phyloP scores from a whole-genome alignment of 2,888 invertebrate genomes.

The Monoplex corrugatus region DNA sequence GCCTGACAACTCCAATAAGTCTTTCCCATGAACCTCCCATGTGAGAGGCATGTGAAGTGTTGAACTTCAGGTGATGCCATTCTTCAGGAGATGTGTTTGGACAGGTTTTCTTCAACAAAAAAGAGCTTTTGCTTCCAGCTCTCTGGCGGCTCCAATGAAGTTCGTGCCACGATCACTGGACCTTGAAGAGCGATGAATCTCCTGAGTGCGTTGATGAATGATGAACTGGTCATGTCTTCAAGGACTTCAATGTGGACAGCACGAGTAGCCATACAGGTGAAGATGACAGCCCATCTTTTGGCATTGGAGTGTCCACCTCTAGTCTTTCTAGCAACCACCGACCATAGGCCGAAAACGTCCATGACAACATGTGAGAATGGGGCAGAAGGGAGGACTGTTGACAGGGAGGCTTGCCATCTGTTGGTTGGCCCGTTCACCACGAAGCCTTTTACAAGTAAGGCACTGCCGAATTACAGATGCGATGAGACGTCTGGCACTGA shows the following conservation, averaged over 20 bases:
- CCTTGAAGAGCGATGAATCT: slow-evolving; percentile 57
- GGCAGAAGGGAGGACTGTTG: slow-evolving; percentile 51
- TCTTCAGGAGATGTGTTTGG: slow-evolving; percentile 37
- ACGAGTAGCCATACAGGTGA: slow-evolving; percentile 58
- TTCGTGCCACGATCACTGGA: slow-evolving; percentile 57
- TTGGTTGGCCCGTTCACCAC: slow-evolving; percentile 51
- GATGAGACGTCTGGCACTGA: slow-evolving; percentile 55
- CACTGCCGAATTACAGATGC: slow-evolving; percentile 53
- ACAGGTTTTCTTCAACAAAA: slow-evolving; percentile 54
- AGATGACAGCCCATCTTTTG: slow-evolving; percentile 60
- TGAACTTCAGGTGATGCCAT: slow-evolving; percentile 56
- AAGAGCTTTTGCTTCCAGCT: slow-evolving; percentile 46
- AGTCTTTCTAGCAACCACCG: slow-evolving; percentile 53
- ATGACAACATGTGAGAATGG: slow-evolving; percentile 57
- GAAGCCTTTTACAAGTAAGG: slow-evolving; percentile 47
- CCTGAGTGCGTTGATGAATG: slow-evolving; percentile 62
- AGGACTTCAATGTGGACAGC: slow-evolving; percentile 62
- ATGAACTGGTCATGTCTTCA: slow-evolving; percentile 58
- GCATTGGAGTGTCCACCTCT: slow-evolving; percentile 54
- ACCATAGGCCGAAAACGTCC: slow-evolving; percentile 60
- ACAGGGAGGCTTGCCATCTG: slow-evolving; percentile 58
- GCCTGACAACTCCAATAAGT: slow-evolving; percentile 55
- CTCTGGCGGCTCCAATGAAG: slow-evolving; percentile 56
- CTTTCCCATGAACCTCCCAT: slow-evolving; percentile 59
- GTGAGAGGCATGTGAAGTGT: slow-evolving; percentile 58